phyloP scores from a whole-genome alignment of 1,140 invertebrate species.

The Pentalonia nigronervosa region DNA sequence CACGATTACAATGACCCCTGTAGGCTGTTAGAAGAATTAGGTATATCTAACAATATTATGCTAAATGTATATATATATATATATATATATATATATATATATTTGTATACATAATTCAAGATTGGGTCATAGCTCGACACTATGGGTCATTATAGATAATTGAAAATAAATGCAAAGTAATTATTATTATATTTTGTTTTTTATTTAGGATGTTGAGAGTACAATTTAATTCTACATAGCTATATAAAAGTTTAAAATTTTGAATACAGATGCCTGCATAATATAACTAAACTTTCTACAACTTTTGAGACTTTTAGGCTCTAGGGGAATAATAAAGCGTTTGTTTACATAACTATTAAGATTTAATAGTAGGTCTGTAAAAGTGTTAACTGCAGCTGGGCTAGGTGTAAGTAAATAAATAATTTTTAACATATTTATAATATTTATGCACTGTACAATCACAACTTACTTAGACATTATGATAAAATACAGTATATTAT shows the following conservation, averaged over 20 bases:
- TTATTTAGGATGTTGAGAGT: neutral
- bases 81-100: too few relatives aligned
- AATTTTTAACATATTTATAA: neutral
- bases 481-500: neutral
- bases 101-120: neutral
- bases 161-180: neutral
- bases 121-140: neutral
- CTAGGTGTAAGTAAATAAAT: neutral
- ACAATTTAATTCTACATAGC: neutral
- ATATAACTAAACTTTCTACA: neutral
- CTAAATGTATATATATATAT: neutral
- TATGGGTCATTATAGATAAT: neutral
- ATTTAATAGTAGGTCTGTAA: neutral
- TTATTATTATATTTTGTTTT: neutral
- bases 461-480: neutral
- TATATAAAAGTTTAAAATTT: neutral
- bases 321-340: neutral
- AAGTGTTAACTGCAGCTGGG: neutral
- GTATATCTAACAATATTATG: neutral
- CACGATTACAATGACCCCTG: conserved; percentile 48
- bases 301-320: neutral
- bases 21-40: neutral
- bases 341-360: neutral
- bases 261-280: neutral
- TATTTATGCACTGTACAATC: too few relatives aligned